A percentile compares a stretch with the other conserved stretches of the same genome.
phyloP scores from a whole-genome alignment of 2,113 vertebrate genomes.

The Pseudopipra pipra region DNA sequence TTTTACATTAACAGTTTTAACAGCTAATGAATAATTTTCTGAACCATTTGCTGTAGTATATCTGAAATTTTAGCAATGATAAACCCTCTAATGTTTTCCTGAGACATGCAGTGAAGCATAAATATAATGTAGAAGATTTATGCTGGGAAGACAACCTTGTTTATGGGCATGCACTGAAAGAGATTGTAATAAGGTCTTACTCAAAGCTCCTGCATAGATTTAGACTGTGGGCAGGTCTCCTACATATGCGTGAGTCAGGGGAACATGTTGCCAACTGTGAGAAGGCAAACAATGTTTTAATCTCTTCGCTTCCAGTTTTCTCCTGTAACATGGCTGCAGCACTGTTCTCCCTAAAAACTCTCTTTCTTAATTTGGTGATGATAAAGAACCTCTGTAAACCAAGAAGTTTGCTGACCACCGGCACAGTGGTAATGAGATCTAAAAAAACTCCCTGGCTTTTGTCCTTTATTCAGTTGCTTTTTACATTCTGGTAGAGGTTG shows the following conservation, averaged over 20 bases:
- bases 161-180: background rate
- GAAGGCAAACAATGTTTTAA: background rate
- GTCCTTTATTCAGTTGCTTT: background rate
- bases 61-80: background rate
- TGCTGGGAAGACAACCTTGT: background rate
- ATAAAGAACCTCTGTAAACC: background rate
- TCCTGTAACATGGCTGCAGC: background rate
- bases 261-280: background rate
- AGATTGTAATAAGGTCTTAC: background rate
- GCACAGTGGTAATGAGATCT: background rate
- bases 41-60: background rate
- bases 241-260: background rate
- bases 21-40: background rate
- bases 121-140: background rate
- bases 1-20: background rate
- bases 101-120: background rate
- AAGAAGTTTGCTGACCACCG: background rate
- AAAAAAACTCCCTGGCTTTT: fast-evolving
- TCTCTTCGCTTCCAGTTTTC: background rate
- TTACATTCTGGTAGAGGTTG: background rate
- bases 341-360: background rate
- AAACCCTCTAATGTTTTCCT: background rate
- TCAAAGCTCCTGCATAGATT: background rate
- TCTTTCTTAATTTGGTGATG: background rate
- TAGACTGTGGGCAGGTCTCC: background rate